Evolutionary conservation across 2,113 vertebrate species (phyloP), one percentile per base, ranked within the genome.

Genomic region (Chlorodrepanis virens): DNA sequence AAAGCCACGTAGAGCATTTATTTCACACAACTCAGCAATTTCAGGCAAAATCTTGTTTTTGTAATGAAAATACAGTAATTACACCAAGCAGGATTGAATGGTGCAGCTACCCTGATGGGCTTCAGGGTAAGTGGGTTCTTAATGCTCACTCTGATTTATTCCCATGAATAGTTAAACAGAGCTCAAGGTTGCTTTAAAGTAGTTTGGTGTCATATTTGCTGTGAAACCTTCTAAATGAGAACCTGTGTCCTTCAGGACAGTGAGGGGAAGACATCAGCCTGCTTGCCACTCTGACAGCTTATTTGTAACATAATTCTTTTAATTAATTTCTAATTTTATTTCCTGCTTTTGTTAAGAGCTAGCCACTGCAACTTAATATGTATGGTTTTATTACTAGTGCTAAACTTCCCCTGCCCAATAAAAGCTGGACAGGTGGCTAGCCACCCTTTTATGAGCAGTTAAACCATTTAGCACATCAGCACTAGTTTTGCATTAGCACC

Each of bases 391-490:
- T 69, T 87, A 45, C 35, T 67, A 22, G 39, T 53, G 76, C 53
- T 95, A 59, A 83, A 47, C 23, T 88, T 88, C 64, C 52, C 60
- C 31, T 71, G 64, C 64, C 64, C 5, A 11, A 80, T 78, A 72
- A 94, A 83, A 88, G 56, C 71, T 60, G 93, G 93, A 75, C 88
- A 95, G 90, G 56, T 92, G 83, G 83, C 82, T 87, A 88, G 80
- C 35, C 68, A 89, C 85, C 60, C 39, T 64, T 96, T 96, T 95
- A 94, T 78, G 92, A 90, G 90, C 93, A 94, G 92, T 90, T 94
- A 93, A 95, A 95, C 79, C 83, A 92, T 63, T 86, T 88, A 94
- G 92, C 94, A 92, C 95, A 96, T 95, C 87, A 33, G 78, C 70
- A 54, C 91, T 94, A 47, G 61, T 50, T 95, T 89, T 90, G 75